Base-by-base conservation (phyloP, 2,888 invertebrate genomes). In the Aleiodes alternator region DNA sequence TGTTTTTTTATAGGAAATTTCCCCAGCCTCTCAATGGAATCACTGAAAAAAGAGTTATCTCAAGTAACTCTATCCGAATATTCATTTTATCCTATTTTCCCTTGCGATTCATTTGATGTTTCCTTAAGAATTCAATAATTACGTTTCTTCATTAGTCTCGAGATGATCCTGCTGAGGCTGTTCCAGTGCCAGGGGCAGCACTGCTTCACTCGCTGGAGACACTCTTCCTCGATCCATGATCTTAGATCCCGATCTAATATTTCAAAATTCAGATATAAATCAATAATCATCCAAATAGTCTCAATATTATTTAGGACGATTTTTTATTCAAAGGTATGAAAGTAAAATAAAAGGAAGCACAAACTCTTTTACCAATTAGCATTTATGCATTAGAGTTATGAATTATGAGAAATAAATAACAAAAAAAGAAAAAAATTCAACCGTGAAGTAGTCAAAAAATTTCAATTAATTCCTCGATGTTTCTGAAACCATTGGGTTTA, bases 211-310 rank as follows among this genome's bases (percentile, higher is more conserved):
- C 3, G 93, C 93, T 12, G 94, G 93, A 29, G 93, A 92, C 43
- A 92, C 90, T 80, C 94, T 90, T 64, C 92, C 92, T 75, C 92
- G 88, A 82, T 94, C 93, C 89, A 94, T 92, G n/a, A 94, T 93
- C 89, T 95, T 94, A 8, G 92, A 92, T 31, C 93, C 93, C 34
- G 93, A 93, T 90, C 94, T 91, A 89, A 86, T 73, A 3, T 55
- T 7, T 59, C 14, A 48, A 53, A 53, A 43, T 6, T 53, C 14
- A 48, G 16, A 23, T 31, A 51, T 61, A 9, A 38, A 38, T 59
- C 23, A 14, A 66, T 7, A 50, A 29, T 64, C 6, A 16, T 29
- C 12, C 7, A 12, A 11, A 51, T 8, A 50, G 8, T 9, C 5
- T 68, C n/a, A 23, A 23, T 11, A 14, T 14, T 53, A 6, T 16